Percentiles rank a stretch among this genome's conserved stretches.
Evolutionary conservation across 2,113 vertebrate species (phyloP).

Genomic region (Pachypanchax playfairii): DNA sequence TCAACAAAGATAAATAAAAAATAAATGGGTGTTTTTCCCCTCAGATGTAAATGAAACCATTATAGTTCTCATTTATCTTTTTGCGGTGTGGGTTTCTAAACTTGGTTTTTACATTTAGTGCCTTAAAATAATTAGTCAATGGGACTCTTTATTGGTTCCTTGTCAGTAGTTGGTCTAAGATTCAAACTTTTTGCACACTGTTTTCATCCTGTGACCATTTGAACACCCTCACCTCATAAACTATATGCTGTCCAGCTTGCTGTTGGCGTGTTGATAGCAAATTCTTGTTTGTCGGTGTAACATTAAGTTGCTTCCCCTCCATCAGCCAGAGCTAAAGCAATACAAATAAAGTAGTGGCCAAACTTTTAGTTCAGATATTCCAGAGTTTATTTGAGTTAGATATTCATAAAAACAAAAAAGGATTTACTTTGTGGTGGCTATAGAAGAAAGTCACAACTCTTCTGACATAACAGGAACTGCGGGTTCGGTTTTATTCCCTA

Average conservation of each 20-base stretch:
- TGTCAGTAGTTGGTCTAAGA: neutral
- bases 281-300: conserved; percentile 47
- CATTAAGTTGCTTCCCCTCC: conserved; percentile 22
- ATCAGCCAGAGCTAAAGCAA: conserved; percentile 9
- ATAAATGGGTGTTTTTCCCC: conserved; percentile 3
- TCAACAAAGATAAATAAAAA: conserved; percentile 53
- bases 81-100: conserved; percentile 26
- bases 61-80: conserved; percentile 22
- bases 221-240: conserved; percentile 39
- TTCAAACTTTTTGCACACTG: conserved; percentile 42
- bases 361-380: neutral
- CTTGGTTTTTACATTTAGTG: neutral
- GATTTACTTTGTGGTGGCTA: neutral
- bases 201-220: conserved; percentile 38
- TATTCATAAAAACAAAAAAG: neutral
- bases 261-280: conserved; percentile 47
- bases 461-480: conserved; percentile 21
- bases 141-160: conserved; percentile 6
- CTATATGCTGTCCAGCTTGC: conserved; percentile 48
- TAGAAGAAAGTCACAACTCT: neutral
- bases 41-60: conserved; percentile 9
- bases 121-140: neutral
- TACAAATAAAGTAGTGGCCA: conserved; percentile 2
- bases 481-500: conserved; percentile 20
- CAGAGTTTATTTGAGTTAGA: conserved; percentile 1